phyloP scores from a whole-genome alignment of 2,797 vertebrate species.

The Lepus oiostolus region DNA sequence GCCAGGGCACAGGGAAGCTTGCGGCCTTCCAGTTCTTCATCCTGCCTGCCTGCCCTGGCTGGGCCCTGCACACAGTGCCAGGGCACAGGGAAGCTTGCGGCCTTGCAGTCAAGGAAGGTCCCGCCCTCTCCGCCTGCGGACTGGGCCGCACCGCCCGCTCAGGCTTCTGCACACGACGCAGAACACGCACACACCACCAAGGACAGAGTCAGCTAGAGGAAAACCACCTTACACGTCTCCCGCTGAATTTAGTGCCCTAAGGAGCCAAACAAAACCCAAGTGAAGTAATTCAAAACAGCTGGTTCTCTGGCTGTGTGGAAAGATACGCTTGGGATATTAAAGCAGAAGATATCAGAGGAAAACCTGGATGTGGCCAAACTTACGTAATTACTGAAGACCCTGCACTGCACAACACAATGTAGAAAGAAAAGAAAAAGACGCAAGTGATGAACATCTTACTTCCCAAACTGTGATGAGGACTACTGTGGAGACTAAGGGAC shows the following conservation, averaged over 20 bases:
- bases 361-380: not conserved
- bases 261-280: slow-evolving; percentile 20
- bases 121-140: not conserved
- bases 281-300: slow-evolving; percentile 16
- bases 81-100: not conserved
- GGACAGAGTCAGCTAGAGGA: not conserved
- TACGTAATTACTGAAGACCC: not conserved
- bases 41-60: not conserved
- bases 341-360: not conserved
- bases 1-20: not conserved
- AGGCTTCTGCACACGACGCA: not conserved
- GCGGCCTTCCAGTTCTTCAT: not conserved
- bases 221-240: not conserved
- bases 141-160: too few relatives aligned
- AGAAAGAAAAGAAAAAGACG: slow-evolving; percentile 36
- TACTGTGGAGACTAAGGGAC: not conserved
- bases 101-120: not conserved
- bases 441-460: not conserved
- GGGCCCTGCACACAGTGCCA: not conserved
- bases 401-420: not conserved
- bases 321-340: not conserved
- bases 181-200: not conserved
- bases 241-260: not conserved
- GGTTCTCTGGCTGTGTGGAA: slow-evolving; percentile 22
- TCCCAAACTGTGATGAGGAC: not conserved